Evolutionary conservation across 2,113 vertebrate genomes (phyloP), one percentile per base, ranked within the genome.

Genomic region (Gallinago undulata): DNA sequence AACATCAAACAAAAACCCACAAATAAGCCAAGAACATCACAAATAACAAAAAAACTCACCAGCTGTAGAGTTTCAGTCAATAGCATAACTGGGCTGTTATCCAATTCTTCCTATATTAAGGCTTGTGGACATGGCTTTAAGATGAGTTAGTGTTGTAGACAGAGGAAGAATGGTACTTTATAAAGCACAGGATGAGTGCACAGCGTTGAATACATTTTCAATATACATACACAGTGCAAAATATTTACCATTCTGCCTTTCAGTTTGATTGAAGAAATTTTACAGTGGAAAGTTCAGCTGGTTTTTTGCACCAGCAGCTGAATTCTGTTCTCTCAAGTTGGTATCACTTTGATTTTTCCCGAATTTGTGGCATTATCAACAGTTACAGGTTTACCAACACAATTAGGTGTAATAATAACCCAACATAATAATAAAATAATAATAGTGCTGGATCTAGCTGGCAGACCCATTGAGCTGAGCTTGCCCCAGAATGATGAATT

Each of bases 1-100:
- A 95, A 77, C 82, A 84, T 96, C 96, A 96, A 96, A 88, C 28
- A 63, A 22, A 77, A 47, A 57, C 70, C 83, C 68, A 88, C 28
- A 94, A 88, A 86, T 43, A 64, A 86, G 33, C 13, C 0, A 11
- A 43, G 19, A 48, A 23, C 92, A 93, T 96, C 68, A 63, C 22
- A 59, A 84, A 84, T 13, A 86, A 55, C 18, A 6, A 33, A 37
- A 37, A 59, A 84, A 37, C 31, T 2, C 33, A 59, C 8, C 28
- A 62, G n/a, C 72, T 96, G 96, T 93, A 83, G 90, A 86, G 78
- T 70, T 93, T 70, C 68, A 77, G 19, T 83, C 63, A 56, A 39
- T 17, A 83, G 33, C 64, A 90, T 28, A 95, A 90, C 15, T 77
- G 41, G 79, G 55, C 86, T 0, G 0, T 78, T 84, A 63, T 30